Evolutionary conservation across 2,888 invertebrate genomes (phyloP).

Genomic region (Drosophila emarginata): DNA sequence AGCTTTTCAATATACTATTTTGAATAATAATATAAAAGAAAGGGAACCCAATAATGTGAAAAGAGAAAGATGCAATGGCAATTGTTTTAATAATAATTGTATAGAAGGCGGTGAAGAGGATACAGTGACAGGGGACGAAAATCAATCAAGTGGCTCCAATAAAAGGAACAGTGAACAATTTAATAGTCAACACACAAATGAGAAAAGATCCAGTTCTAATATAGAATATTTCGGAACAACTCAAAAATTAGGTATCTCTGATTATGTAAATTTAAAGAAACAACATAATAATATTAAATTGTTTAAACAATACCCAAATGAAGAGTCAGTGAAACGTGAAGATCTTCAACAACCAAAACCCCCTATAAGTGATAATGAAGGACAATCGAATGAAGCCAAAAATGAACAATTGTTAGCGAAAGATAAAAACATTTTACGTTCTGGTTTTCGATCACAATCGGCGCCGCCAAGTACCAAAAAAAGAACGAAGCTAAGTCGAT

Average conservation of each 20-base stretch:
- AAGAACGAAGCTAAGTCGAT: too few relatives aligned
- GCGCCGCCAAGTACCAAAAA: not conserved
- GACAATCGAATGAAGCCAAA: too few relatives aligned
- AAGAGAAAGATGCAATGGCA: not conserved
- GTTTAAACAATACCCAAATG: not conserved
- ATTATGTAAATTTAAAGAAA: not conserved
- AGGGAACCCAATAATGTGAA: not conserved
- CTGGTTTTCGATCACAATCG: not conserved
- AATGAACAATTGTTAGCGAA: too few relatives aligned
- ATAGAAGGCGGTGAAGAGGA: not conserved
- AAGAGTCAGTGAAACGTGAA: not conserved
- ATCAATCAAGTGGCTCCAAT: not conserved
- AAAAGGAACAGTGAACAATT: not conserved
- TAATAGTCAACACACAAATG: not conserved
- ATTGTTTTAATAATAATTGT: not conserved
- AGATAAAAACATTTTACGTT: not conserved
- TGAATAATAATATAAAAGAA: not conserved
- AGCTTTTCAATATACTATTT: too few relatives aligned
- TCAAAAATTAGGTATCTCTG: not conserved
- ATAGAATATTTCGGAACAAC: not conserved
- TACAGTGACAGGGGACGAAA: not conserved
- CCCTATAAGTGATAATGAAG: too few relatives aligned
- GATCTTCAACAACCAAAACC: too few relatives aligned
- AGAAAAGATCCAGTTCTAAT: not conserved
- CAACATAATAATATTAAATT: not conserved